Percentiles rank a stretch among this genome's conserved stretches.
phyloP scores from a whole-genome alignment of 2,113 vertebrate genomes.

The Oryzias celebensis region DNA sequence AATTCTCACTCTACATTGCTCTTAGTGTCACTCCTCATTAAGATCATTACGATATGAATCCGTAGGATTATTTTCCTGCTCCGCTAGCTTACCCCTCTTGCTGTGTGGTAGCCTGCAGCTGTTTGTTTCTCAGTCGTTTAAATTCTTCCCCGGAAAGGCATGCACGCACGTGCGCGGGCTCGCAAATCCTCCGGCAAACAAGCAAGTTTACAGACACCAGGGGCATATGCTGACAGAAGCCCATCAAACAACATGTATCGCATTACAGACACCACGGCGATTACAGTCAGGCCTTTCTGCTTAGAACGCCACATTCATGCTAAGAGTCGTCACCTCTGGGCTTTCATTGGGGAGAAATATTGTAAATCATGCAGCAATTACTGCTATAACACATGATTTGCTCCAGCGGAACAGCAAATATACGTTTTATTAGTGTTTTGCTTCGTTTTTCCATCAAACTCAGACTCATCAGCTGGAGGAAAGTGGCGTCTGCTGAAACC shows the following conservation, averaged over 20 bases:
- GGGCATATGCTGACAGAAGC: neutral
- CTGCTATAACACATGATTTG: neutral
- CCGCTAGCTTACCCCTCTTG: constrained; percentile 12
- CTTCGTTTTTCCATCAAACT: too few species aligned
- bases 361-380: neutral
- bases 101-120: constrained; percentile 40
- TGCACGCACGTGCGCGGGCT: neutral
- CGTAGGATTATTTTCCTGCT: constrained; percentile 46
- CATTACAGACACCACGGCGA: constrained; percentile 14
- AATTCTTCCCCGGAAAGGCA: constrained; percentile 27
- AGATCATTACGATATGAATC: constrained; percentile 45
- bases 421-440: too few species aligned
- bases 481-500: neutral
- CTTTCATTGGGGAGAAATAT: neutral
- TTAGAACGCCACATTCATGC: neutral
- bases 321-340: neutral
- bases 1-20: constrained; percentile 29
- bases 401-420: too few species aligned
- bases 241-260: constrained; percentile 8
- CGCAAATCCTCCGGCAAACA: neutral
- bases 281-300: neutral
- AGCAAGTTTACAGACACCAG: neutral
- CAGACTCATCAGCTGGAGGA: neutral
- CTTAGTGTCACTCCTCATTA: constrained; percentile 41
- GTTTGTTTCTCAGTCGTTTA: constrained; percentile 29